Evolutionary conservation across 2,888 invertebrate species (phyloP), one percentile per base, ranked within the genome.

Genomic region (Tetropium fuscum): DNA sequence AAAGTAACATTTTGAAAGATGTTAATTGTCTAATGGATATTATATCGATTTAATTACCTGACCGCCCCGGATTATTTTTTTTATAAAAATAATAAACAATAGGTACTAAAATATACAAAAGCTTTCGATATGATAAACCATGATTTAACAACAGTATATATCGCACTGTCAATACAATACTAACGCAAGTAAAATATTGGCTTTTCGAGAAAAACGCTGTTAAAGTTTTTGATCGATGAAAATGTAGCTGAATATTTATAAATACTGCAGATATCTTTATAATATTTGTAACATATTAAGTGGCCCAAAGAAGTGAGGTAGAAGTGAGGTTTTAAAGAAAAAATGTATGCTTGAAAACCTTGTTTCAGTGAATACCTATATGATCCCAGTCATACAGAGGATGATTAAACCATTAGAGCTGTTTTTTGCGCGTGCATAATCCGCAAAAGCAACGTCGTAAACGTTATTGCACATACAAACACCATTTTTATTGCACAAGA

Each of bases 371-470:
- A 34, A 48, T 48, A 13, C n/a, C n/a, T 25, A 44, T 22, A 45
- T 51, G 36, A 32, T 18, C 10, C 20, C 19, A 30, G 27, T 15
- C 19, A 8, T 34, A 51, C 38, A 58, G 38, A 51, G 30, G 45
- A 51, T 44, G 51, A 51, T 58, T 51, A 27, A 57, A 57, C 44
- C 30, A 44, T 58, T 51, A 45, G 45, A 38, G 22, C 19, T 48
- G 58, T 58, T 61, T 58, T 45, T 32, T 11, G 43, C 44, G 25
- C 51, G 40, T 38, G 40, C 51, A 51, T 58, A 58, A 58, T 58
- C 38, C 51, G 57, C 44, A n/a, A n/a, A n/a, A n/a, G n/a, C n/a
- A 43, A 36, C 25, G 43, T 19, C 49, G 43, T 49, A 44, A 58
- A 45, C 30, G 22, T 49, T 49, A 57, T 44, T 57, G 51, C 48